Conservation (phyloP, 92 coral and sea anemone species). For the Umimayanthus kanabou region DNA sequence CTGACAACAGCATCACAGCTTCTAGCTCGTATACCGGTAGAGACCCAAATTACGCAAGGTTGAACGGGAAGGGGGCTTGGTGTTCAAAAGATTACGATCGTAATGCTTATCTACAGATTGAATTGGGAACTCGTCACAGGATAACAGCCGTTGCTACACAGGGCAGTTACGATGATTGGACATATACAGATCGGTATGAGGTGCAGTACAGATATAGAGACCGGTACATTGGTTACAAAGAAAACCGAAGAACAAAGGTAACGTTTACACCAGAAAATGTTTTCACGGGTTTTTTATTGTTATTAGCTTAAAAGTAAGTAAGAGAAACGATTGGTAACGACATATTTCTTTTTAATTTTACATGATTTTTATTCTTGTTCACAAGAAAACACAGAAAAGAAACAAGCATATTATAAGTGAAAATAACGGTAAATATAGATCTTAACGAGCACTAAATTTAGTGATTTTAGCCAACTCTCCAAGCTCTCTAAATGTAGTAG, state of each 20-base stretch:
- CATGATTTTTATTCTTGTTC: too few relatives aligned
- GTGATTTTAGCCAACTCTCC: too few relatives aligned
- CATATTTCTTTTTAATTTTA: too few relatives aligned
- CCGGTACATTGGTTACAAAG: neutral
- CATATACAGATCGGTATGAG: constrained; percentile 16
- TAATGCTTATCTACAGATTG: constrained; percentile 34
- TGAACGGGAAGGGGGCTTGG: constrained; percentile 40
- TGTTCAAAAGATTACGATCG: constrained; percentile 27
- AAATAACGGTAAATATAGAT: too few relatives aligned
- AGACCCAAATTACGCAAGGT: constrained; percentile 29
- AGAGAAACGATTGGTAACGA: neutral
- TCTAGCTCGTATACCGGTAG: neutral
- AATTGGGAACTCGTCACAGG: neutral
- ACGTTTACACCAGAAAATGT: neutral
- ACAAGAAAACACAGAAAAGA: too few relatives aligned
- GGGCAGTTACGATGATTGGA: neutral
- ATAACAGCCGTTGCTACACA: constrained; percentile 46
- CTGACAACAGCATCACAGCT: constrained; percentile 46
- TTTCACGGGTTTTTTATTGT: neutral
- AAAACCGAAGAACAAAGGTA: constrained; percentile 9
- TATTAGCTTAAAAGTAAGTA: neutral
- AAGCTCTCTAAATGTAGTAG: too few relatives aligned
- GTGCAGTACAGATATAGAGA: neutral
- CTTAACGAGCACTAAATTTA: too few relatives aligned
- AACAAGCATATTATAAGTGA: too few relatives aligned